A percentile compares a stretch with the other conserved stretches of the same genome.
Conservation (phyloP, 2,797 vertebrate genomes). For the Crocodylus rhombifer region DNA sequence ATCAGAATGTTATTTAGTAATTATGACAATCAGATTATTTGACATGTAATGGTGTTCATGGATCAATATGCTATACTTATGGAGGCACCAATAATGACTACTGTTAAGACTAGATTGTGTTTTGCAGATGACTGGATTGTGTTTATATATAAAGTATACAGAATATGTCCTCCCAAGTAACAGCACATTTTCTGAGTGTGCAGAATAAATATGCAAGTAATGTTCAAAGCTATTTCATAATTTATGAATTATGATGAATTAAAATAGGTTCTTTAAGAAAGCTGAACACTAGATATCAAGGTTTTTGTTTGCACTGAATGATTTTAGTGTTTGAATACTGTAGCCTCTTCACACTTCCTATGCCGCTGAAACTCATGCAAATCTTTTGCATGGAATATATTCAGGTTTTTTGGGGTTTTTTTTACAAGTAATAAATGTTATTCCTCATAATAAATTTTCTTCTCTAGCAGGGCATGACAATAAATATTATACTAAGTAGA, state of each 20-base stretch:
- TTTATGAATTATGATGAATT: slow-evolving; percentile 28
- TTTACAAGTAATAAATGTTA: slow-evolving; percentile 6
- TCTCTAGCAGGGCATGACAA: not conserved
- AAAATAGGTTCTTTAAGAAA: slow-evolving; percentile 19
- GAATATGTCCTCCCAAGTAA: slow-evolving; percentile 5
- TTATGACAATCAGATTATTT: not conserved
- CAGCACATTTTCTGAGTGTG: not conserved
- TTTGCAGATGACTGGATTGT: not conserved
- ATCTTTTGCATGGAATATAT: slow-evolving; percentile 4
- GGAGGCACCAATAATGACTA: not conserved
- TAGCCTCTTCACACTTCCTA: not conserved
- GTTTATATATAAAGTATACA: not conserved
- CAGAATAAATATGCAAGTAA: not conserved
- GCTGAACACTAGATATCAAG: not conserved
- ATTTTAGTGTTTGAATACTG: not conserved
- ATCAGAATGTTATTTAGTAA: not conserved
- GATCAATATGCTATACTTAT: not conserved
- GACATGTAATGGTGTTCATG: not conserved
- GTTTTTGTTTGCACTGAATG: slow-evolving; percentile 2
- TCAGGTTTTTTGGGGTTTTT: slow-evolving; percentile 15
- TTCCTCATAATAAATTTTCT: not conserved
- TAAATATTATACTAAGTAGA: slow-evolving; percentile 20
- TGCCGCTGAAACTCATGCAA: slow-evolving; percentile 15
- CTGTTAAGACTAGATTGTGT: slow-evolving; percentile 1
- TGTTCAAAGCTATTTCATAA: not conserved